Evolutionary conservation across 2,113 vertebrate species (phyloP).

Genomic region (Galbula dea): DNA sequence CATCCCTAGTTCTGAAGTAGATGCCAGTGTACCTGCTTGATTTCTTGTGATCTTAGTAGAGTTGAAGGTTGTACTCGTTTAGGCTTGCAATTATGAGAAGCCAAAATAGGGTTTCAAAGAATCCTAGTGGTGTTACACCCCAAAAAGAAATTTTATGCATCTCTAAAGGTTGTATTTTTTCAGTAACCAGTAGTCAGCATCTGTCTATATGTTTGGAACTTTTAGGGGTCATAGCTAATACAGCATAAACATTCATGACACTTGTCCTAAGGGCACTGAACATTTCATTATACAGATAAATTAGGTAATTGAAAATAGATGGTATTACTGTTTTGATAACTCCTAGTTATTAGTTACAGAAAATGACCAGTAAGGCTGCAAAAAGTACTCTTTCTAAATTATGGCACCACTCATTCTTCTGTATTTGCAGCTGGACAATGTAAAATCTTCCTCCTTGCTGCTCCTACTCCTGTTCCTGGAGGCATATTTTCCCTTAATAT

Average conservation of each 20-base stretch:
- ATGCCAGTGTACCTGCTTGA: not conserved
- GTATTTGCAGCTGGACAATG: not conserved
- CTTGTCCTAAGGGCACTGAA: not conserved
- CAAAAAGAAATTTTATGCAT: not conserved
- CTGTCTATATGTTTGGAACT: not conserved
- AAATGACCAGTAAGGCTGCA: not conserved
- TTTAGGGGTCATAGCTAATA: fast-evolving
- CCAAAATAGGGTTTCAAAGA: not conserved
- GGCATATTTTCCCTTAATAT: not conserved
- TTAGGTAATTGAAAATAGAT: not conserved
- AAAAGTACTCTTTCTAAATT: not conserved
- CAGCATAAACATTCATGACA: not conserved
- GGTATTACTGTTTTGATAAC: not conserved
- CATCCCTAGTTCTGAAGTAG: not conserved
- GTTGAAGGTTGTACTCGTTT: not conserved
- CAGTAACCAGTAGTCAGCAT: not conserved
- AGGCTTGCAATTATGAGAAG: not conserved
- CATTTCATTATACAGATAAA: not conserved
- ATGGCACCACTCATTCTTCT: not conserved
- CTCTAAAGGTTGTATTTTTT: not conserved
- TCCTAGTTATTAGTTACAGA: not conserved
- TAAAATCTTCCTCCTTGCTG: not conserved
- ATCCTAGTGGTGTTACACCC: not conserved
- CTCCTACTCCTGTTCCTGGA: not conserved
- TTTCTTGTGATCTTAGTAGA: not conserved